These are phyloP conservation scores for Drosophila vallismaia DNA, from an alignment of 2,888 invertebrate genomes.

Conservation along the genomic window DNA sequence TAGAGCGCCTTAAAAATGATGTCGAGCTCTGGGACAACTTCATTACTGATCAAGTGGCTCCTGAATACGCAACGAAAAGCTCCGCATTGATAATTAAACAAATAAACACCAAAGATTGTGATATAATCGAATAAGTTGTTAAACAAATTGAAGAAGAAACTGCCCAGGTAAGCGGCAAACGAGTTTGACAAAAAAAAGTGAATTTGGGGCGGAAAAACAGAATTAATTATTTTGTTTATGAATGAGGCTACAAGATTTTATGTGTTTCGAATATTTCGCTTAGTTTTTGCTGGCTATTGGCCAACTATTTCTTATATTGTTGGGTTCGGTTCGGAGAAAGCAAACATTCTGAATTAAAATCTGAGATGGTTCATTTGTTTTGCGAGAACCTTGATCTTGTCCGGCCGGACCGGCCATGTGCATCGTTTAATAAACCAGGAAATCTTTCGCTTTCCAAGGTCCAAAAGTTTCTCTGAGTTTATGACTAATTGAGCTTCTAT, in stretches of 20 bases:
- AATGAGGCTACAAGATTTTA: constrained; percentile 14
- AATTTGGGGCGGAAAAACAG: constrained; percentile 4
- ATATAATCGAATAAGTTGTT: constrained; percentile 12
- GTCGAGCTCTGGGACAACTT: constrained; percentile 38
- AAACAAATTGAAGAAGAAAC: constrained; percentile 7
- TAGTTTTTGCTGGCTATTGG: constrained; percentile 60
- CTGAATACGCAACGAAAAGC: constrained; percentile 39
- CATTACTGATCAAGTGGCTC: constrained; percentile 53
- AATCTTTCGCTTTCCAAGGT: constrained; percentile 18
- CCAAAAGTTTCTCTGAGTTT: constrained; percentile 9
- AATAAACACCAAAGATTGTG: constrained; percentile 5
- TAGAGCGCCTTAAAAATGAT: constrained; percentile 53
- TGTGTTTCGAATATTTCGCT: constrained; percentile 46
- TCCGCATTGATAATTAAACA: constrained; percentile 2
- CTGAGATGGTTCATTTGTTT: constrained; percentile 37
- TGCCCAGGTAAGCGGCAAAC: constrained; percentile 21
- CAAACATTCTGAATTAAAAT: constrained; percentile 22
- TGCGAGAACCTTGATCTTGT: constrained; percentile 69
- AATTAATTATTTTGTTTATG: constrained; percentile 39
- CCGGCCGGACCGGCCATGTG: constrained; percentile 63
- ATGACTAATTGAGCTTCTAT: constrained; percentile 34
- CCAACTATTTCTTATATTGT: constrained; percentile 43
- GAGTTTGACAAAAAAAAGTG: constrained; percentile 1
- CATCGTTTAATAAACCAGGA: constrained; percentile 46
- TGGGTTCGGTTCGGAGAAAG: constrained; percentile 7